phyloP scores from a whole-genome alignment of 1,140 invertebrate genomes.

The Pentalonia nigronervosa region DNA sequence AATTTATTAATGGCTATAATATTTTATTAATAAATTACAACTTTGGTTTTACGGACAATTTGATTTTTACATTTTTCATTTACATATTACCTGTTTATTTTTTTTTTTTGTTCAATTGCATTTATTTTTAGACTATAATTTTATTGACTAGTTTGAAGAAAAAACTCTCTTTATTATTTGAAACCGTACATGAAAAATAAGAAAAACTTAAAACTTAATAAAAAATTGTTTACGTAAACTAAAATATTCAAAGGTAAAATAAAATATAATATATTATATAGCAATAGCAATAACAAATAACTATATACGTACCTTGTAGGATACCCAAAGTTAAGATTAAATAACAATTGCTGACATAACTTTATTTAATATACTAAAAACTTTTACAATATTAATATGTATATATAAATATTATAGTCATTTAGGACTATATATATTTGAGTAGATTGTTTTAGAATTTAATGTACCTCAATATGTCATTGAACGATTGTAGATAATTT shows the following conservation, averaged over 20 bases:
- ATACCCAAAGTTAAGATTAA: not conserved
- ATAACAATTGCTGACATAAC: not conserved
- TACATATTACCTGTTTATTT: not conserved
- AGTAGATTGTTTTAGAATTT: not conserved
- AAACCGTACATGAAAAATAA: not conserved
- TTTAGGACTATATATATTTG: not conserved
- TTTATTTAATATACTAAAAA: not conserved
- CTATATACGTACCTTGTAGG: not conserved
- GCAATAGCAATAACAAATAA: not conserved
- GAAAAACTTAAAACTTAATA: not conserved
- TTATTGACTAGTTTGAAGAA: not conserved
- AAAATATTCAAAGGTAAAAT: not conserved
- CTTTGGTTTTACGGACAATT: not conserved
- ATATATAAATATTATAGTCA: not conserved
- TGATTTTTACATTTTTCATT: not conserved
- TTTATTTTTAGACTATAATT: not conserved
- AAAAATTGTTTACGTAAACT: not conserved
- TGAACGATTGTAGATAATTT: not conserved
- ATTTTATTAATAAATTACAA: not conserved
- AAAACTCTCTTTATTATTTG: not conserved
- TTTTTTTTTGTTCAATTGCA: not conserved
- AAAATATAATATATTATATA: not conserved
- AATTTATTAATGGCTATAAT: not conserved
- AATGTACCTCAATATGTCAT: not conserved
- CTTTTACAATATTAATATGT: not conserved